Evolutionary conservation across 2,797 vertebrate genomes (phyloP).

Genomic region (Aulostomus chinensis): DNA sequence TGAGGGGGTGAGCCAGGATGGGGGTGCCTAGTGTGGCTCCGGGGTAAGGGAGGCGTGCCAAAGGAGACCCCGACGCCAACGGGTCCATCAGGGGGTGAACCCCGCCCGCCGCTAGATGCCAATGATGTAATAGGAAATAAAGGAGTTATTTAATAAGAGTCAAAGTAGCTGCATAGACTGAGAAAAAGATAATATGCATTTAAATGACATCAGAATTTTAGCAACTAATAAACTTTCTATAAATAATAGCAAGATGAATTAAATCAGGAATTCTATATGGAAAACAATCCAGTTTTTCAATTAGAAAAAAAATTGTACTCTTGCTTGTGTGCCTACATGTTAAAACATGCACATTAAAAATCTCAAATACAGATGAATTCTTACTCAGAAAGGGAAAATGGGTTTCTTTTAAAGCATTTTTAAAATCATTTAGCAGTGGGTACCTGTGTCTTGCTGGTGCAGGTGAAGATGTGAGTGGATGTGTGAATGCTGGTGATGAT

Average conservation of each 20-base stretch:
- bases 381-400: no score
- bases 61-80: slow-evolving; percentile 93
- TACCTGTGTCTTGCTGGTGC: slow-evolving; percentile 98
- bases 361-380: no score
- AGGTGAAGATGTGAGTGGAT: slow-evolving; percentile 99
- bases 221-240: no score
- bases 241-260: no score
- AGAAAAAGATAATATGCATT: slow-evolving; percentile 17
- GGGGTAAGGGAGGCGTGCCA: slow-evolving; percentile 96
- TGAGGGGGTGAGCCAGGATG: slow-evolving; percentile 96
- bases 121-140: slow-evolving; percentile 85
- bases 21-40: slow-evolving; percentile 93
- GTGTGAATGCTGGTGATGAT: slow-evolving; percentile 99
- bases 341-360: no score
- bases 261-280: no score
- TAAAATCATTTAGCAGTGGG: slow-evolving; percentile 78
- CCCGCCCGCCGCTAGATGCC: slow-evolving; percentile 91
- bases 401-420: no score
- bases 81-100: slow-evolving; percentile 99
- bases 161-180: slow-evolving; percentile 33
- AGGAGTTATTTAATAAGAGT: slow-evolving; percentile 81
- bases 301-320: no score
- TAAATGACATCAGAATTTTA: neutral
- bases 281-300: no score
- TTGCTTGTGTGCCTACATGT: no score